These are phyloP conservation scores for Halichondria panicea DNA, from an alignment of 37 sponge, comb jelly and placozoan genomes.

Conservation along the genomic window DNA sequence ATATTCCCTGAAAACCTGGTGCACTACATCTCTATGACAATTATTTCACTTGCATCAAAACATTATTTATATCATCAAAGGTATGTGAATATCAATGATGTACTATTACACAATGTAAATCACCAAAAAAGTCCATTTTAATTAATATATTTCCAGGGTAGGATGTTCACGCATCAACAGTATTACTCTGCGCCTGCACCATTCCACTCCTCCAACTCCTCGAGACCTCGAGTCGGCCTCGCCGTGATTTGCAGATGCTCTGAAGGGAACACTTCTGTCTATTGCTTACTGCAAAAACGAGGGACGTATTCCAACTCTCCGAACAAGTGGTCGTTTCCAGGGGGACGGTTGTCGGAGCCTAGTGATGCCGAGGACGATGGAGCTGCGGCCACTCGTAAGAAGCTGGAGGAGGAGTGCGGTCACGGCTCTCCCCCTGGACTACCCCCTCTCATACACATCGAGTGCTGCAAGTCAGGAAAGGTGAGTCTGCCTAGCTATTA, in stretches of 20 bases:
- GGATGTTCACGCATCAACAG: no score
- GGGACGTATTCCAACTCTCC: slow-evolving; percentile 48
- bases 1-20: no score
- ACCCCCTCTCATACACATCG: slow-evolving; percentile 85
- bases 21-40: no score
- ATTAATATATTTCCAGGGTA: no score
- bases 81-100: no score
- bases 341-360: slow-evolving; percentile 67
- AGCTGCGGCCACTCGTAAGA: slow-evolving; percentile 54
- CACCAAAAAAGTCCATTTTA: no score
- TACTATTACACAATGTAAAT: no score
- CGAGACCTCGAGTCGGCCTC: slow-evolving; percentile 60
- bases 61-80: no score
- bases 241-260: slow-evolving; percentile 66
- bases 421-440: slow-evolving; percentile 74
- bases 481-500: slow-evolving; percentile 9
- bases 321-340: slow-evolving; percentile 87
- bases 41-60: no score
- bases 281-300: slow-evolving; percentile 49
- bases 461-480: slow-evolving; percentile 65
- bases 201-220: neutral
- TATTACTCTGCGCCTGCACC: no score
- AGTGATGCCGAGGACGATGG: slow-evolving; percentile 75
- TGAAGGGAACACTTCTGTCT: slow-evolving; percentile 40
- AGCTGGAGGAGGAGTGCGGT: slow-evolving; percentile 78